These are phyloP conservation scores for Rhynchophorus ferrugineus DNA, from an alignment of 1,140 invertebrate genomes.

Conservation along the genomic window DNA sequence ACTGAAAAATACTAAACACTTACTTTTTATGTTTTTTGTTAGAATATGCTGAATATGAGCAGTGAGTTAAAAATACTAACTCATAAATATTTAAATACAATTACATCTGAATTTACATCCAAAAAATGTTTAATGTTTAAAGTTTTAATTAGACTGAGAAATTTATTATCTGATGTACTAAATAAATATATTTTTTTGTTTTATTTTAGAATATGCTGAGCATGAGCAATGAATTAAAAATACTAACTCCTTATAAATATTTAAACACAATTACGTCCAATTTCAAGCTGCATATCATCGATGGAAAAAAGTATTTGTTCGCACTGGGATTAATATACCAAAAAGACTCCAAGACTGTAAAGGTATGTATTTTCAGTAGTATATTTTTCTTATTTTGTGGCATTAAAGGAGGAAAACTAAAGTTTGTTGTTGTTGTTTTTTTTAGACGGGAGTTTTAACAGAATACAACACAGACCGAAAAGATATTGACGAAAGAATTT, in stretches of 20 bases:
- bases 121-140: too few relatives aligned
- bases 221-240: constrained; percentile 56
- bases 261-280: constrained; percentile 52
- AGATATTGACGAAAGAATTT: constrained; percentile 42
- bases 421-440: constrained; percentile 18
- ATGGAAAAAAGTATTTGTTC: constrained; percentile 50
- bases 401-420: constrained; percentile 15
- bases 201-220: constrained; percentile 52
- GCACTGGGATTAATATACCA: constrained; percentile 46
- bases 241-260: constrained; percentile 54
- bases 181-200: too few relatives aligned
- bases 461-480: constrained; percentile 45
- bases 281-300: constrained; percentile 50
- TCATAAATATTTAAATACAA: too few relatives aligned
- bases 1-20: too few relatives aligned
- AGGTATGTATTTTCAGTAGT: constrained; percentile 39
- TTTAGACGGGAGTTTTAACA: constrained; percentile 40
- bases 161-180: too few relatives aligned
- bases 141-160: too few relatives aligned
- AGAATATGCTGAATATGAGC: too few relatives aligned
- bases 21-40: too few relatives aligned
- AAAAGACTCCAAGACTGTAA: constrained; percentile 46
- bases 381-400: background rate
- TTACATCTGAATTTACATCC: too few relatives aligned
- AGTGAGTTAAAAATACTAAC: too few relatives aligned